phyloP scores from a whole-genome alignment of 2,113 vertebrate genomes.

The Python bivittatus region DNA sequence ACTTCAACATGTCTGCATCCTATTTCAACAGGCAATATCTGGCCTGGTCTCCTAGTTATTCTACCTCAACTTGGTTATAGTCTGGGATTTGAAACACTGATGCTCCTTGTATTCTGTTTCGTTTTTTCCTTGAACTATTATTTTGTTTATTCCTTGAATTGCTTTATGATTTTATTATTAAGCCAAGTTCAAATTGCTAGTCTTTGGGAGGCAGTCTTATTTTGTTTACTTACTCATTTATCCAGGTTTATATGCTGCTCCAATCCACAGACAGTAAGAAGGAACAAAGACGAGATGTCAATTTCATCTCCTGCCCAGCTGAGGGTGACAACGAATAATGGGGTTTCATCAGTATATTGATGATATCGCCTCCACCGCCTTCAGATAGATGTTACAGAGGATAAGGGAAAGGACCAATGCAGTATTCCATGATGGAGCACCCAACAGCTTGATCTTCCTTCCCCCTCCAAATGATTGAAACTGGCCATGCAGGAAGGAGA shows the following conservation, averaged over 20 bases:
- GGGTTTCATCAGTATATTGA: not conserved
- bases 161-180: too few species aligned
- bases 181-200: not conserved
- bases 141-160: too few species aligned
- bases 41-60: too few species aligned
- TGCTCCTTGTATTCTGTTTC: too few species aligned
- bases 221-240: not conserved
- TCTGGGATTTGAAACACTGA: too few species aligned
- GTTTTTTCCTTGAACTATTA: too few species aligned
- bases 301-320: not conserved
- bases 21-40: too few species aligned
- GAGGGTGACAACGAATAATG: not conserved
- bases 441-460: not conserved
- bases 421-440: not conserved
- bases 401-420: not conserved
- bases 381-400: not conserved
- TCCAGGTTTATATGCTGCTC: not conserved
- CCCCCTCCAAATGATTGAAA: not conserved
- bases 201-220: not conserved
- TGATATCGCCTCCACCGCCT: not conserved
- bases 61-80: too few species aligned
- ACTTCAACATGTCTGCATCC: too few species aligned
- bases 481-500: not conserved
- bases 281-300: not conserved
- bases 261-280: not conserved